Base-by-base conservation (phyloP, 2,888 invertebrate genomes). In the Lottia scabra region DNA sequence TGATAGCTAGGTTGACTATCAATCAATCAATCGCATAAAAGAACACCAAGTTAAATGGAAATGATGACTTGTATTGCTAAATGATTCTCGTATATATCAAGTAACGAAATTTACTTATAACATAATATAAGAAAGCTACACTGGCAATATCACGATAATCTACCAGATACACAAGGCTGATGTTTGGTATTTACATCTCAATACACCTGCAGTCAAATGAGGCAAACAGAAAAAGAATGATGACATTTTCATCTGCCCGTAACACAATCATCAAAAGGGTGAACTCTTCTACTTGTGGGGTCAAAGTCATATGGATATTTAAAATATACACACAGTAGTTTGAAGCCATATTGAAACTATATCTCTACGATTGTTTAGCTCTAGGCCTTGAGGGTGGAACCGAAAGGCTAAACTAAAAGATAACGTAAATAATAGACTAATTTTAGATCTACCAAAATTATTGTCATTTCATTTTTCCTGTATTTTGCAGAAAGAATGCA, bases 131-230 rank as follows among this genome's bases (percentile, higher is more conserved):
- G 38, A 38, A 4, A 38, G 10, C 38, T 38, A 38, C 10, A 38
- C 38, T 38, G 10, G 38, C 38, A 38, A 38, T 38, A 38, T 38
- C 38, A 38, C 38, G 38, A 8, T 38, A 38, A 38, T 38, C 38
- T 38, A 38, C 5, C 38, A 2, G 38, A 38, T 38, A 38, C 38
- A 38, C 38, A 56, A 12, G 19, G 19, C 19, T 23, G 56, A 56
- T 56, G 56, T 56, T 56, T 56, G 56, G 19, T 56, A 23, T 56
- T 56, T 56, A 13, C 19, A 56, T 56, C 56, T 23, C 19, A 56
- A 56, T 56, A 56, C 56, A 56, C 56, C 56, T 56, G 56, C 56
- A 56, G 56, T 56, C 56, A 56, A 56, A 56, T 23, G 56, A 56
- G 56, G 23, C 56, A 56, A 56, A 19, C 56, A 56, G 56, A 56